Percentiles rank a stretch among this genome's conserved stretches.
These are phyloP conservation scores for Tetanocera ferruginea DNA, from an alignment of 2,888 invertebrate genomes.

Conservation along the genomic window DNA sequence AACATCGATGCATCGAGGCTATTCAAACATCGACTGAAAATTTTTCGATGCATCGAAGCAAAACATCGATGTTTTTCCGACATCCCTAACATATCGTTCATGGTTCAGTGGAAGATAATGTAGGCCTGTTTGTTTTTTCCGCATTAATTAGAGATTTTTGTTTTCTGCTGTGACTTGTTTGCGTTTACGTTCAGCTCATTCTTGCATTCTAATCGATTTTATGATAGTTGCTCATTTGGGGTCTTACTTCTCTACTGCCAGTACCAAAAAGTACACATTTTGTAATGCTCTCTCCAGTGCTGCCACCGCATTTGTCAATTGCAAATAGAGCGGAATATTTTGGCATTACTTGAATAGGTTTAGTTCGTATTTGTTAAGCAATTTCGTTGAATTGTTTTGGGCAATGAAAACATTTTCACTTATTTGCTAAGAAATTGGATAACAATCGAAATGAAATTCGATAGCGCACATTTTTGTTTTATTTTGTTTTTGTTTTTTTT, in stretches of 20 bases:
- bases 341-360: not conserved
- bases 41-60: no score
- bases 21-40: no score
- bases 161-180: not conserved
- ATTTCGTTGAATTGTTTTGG: not conserved
- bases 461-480: slow-evolving; percentile 65
- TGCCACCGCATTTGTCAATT: no score
- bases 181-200: not conserved
- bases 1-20: no score
- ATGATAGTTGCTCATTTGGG: slow-evolving; percentile 52
- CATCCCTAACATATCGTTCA: no score
- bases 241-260: slow-evolving; percentile 39
- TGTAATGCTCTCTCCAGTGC: no score
- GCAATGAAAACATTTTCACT: slow-evolving; percentile 62
- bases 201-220: slow-evolving; percentile 52
- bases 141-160: not conserved
- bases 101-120: no score
- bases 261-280: no score
- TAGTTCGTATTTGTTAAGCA: not conserved
- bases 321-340: not conserved
- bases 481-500: slow-evolving; percentile 36
- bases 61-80: no score
- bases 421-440: slow-evolving; percentile 67
- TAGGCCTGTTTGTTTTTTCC: no score
- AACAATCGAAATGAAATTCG: slow-evolving; percentile 69